Conservation (phyloP, 1,140 invertebrate species). For the Zaprionus africanus region DNA sequence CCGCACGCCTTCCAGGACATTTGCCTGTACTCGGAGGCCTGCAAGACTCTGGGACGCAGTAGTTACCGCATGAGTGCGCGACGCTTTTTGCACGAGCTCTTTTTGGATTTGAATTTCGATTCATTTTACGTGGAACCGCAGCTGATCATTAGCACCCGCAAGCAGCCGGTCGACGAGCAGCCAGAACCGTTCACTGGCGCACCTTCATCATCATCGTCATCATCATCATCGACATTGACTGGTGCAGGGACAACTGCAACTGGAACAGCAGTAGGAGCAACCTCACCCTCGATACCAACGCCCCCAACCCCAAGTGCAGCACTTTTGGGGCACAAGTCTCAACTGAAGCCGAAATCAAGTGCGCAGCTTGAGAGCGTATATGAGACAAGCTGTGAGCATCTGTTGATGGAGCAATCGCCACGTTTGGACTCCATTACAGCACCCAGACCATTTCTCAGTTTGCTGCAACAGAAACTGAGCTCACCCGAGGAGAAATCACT, state of each 20-base stretch:
- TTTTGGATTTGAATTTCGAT: slow-evolving; percentile 93
- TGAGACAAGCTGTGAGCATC: slow-evolving; percentile 82
- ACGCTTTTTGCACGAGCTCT: slow-evolving; percentile 96
- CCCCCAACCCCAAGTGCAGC: slow-evolving; percentile 7
- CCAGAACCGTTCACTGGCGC: slow-evolving; percentile 1
- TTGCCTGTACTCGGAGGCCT: slow-evolving; percentile 97
- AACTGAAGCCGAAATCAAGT: slow-evolving; percentile 70
- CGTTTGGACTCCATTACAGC: slow-evolving; percentile 2
- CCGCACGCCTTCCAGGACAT: slow-evolving; percentile 93
- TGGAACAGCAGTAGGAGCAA: neutral
- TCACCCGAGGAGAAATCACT: neutral
- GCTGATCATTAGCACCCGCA: slow-evolving; percentile 70
- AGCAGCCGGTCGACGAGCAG: slow-evolving; percentile 50
- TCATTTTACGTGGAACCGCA: slow-evolving; percentile 85
- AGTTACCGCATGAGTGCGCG: slow-evolving; percentile 93
- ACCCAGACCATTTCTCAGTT: neutral
- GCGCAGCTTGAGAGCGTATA: slow-evolving; percentile 79
- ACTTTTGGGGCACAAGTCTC: slow-evolving; percentile 50
- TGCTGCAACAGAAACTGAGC: neutral
- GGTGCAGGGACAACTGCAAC: neutral
- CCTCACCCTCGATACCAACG: neutral
- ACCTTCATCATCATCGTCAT: neutral
- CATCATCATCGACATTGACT: slow-evolving; percentile 3
- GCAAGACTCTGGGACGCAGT: slow-evolving; percentile 90
- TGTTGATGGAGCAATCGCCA: slow-evolving; percentile 71